These are phyloP conservation scores for Chaenogobius annularis DNA, from an alignment of 2,113 vertebrate genomes.

Conservation along the genomic window DNA sequence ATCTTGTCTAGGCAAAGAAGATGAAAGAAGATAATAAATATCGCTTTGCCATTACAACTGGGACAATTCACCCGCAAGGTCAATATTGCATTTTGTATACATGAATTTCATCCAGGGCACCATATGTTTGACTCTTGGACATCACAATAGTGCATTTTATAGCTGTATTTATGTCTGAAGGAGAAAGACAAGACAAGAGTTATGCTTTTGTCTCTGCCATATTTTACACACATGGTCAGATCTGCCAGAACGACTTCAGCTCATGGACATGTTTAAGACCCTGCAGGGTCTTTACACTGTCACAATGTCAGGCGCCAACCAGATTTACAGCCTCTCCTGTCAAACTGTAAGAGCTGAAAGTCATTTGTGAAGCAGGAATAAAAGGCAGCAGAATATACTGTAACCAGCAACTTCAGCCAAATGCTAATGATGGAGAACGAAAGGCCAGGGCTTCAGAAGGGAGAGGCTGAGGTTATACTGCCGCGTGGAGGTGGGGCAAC, in stretches of 20 bases:
- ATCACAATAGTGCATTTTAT: not conserved
- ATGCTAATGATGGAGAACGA: not conserved
- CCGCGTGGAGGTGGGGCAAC: too few species aligned
- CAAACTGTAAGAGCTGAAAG: not conserved
- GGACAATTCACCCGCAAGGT: not conserved
- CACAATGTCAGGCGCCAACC: not conserved
- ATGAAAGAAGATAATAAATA: too few species aligned
- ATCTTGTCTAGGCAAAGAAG: too few species aligned
- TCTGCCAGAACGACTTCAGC: not conserved
- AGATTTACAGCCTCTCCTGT: not conserved
- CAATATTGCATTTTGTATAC: not conserved
- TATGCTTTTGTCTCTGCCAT: not conserved
- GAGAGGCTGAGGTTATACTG: not conserved
- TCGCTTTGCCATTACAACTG: too few species aligned
- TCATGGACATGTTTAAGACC: not conserved
- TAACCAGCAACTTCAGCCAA: not conserved
- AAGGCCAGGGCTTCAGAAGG: not conserved
- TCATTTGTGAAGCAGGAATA: not conserved
- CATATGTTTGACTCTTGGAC: not conserved
- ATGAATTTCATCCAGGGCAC: not conserved
- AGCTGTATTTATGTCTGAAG: not conserved
- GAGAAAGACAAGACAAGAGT: constrained; percentile 3
- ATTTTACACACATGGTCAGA: not conserved
- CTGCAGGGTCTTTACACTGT: not conserved
- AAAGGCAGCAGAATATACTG: not conserved